Percentiles rank a stretch among this genome's conserved stretches.
phyloP scores from a whole-genome alignment of 2,113 vertebrate genomes.

The Hucho hucho region DNA sequence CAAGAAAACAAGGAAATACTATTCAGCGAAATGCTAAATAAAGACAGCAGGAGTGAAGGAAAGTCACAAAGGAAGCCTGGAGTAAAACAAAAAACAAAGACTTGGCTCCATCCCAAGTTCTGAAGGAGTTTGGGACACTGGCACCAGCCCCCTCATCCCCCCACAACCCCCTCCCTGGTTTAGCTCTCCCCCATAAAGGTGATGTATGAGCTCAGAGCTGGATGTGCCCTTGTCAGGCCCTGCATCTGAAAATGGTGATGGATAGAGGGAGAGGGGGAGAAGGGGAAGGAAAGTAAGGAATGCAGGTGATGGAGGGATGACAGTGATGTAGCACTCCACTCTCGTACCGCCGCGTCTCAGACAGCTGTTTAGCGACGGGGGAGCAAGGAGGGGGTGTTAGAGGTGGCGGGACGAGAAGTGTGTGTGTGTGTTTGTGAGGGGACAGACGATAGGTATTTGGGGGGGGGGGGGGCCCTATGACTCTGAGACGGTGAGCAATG shows the following conservation, averaged over 20 bases:
- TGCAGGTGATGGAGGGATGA: conserved; percentile 64
- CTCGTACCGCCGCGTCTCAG: conserved; percentile 52
- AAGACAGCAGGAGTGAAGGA: not conserved
- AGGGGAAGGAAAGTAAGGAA: conserved; percentile 59
- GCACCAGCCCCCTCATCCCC: not conserved
- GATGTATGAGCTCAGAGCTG: conserved; percentile 62
- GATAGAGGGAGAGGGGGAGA: conserved; percentile 55
- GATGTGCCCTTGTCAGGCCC: conserved; percentile 70
- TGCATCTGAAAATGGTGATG: conserved; percentile 65
- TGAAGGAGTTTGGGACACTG: conserved; percentile 67
- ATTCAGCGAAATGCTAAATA: not conserved
- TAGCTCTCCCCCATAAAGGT: conserved; percentile 53
- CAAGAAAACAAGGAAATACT: conserved; percentile 7
- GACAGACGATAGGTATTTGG: too few relatives aligned
- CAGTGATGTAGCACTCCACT: conserved; percentile 59
- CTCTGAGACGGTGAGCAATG: too few relatives aligned
- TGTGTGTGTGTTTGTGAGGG: conserved; percentile 16
- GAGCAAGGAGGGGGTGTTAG: conserved; percentile 24
- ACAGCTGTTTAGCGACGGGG: conserved; percentile 62
- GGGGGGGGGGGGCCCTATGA: too few relatives aligned
- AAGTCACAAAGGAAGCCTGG: conserved; percentile 45
- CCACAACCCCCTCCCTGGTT: not conserved
- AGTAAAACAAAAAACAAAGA: conserved; percentile 37
- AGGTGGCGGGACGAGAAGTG: conserved; percentile 15
- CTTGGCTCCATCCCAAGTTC: conserved; percentile 58